A percentile compares a stretch with the other conserved stretches of the same genome.
phyloP scores from a whole-genome alignment of 2,888 invertebrate species.

The Lissocephala sabroskyi region DNA sequence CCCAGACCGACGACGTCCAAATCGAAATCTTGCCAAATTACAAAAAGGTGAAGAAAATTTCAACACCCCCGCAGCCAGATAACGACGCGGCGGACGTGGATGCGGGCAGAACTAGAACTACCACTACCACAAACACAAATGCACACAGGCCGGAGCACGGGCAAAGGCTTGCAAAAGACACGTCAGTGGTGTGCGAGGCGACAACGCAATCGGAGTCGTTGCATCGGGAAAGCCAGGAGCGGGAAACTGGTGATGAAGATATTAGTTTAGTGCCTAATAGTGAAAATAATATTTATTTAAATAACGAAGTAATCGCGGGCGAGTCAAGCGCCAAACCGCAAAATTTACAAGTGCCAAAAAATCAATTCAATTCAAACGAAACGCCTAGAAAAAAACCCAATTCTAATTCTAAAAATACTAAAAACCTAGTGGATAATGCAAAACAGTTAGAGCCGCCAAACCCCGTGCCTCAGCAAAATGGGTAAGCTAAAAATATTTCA shows the following conservation, averaged over 20 bases:
- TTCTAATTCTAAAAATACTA: constrained; percentile 28
- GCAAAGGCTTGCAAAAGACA: constrained; percentile 30
- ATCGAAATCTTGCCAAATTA: constrained; percentile 14
- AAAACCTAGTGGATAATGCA: constrained; percentile 10
- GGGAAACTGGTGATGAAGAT: constrained; percentile 24
- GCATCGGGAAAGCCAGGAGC: no score
- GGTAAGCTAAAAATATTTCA: no score
- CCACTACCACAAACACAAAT: no score
- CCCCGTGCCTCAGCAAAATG: constrained; percentile 22
- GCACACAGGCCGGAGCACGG: constrained; percentile 3
- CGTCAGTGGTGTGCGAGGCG: constrained; percentile 38
- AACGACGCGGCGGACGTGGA: constrained; percentile 16
- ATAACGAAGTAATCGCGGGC: no score
- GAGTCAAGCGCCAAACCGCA: background rate
- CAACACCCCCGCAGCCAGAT: constrained; percentile 14
- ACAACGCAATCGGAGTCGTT: background rate
- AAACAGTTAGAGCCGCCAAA: constrained; percentile 13
- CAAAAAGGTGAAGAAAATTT: constrained; percentile 17
- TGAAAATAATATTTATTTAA: constrained; percentile 10
- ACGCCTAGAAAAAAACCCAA: no score
- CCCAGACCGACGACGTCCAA: constrained; percentile 5
- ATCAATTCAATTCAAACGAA: constrained; percentile 29
- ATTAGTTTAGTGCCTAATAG: constrained; percentile 33
- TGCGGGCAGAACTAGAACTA: no score
- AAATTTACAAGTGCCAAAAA: constrained; percentile 34